Evolutionary conservation across 2,797 vertebrate genomes (phyloP).

Genomic region (Loris lydekkerianus): DNA sequence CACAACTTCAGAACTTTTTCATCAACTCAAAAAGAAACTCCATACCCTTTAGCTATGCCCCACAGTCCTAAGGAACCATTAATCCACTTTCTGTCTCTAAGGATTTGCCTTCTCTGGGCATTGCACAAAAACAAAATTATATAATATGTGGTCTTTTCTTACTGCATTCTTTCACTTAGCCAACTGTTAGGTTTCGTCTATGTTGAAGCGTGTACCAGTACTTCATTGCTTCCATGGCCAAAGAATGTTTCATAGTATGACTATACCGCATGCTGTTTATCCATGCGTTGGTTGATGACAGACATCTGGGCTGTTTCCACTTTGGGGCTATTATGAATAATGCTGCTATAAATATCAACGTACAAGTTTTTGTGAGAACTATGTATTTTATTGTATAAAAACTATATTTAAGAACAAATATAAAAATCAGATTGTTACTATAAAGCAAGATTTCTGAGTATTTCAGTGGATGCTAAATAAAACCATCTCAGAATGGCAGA

Average conservation of each 20-base stretch:
- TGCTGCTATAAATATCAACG: conserved; percentile 1
- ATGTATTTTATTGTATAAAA: conserved; percentile 11
- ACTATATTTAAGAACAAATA: conserved; percentile 29
- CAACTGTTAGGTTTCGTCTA: conserved; percentile 12
- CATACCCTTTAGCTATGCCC: background rate
- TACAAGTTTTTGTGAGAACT: background rate
- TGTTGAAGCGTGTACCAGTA: background rate
- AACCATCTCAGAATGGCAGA: conserved; percentile 16
- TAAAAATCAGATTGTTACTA: conserved; percentile 2
- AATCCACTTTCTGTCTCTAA: background rate
- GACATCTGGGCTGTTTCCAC: background rate
- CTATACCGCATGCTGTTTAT: background rate
- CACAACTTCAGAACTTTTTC: background rate
- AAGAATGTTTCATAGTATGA: background rate
- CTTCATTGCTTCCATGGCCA: background rate
- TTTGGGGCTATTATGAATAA: background rate
- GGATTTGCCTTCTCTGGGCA: background rate
- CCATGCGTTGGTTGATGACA: background rate
- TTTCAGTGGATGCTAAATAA: conserved; percentile 33
- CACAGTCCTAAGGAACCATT: background rate
- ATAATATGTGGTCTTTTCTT: background rate
- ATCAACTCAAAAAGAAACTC: background rate
- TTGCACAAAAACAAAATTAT: background rate
- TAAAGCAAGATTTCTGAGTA: conserved; percentile 26
- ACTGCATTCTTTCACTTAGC: background rate